Evolutionary conservation across 2,113 vertebrate species (phyloP), one percentile per base, ranked within the genome.

Genomic region (Aspiorhynchus laticeps): DNA sequence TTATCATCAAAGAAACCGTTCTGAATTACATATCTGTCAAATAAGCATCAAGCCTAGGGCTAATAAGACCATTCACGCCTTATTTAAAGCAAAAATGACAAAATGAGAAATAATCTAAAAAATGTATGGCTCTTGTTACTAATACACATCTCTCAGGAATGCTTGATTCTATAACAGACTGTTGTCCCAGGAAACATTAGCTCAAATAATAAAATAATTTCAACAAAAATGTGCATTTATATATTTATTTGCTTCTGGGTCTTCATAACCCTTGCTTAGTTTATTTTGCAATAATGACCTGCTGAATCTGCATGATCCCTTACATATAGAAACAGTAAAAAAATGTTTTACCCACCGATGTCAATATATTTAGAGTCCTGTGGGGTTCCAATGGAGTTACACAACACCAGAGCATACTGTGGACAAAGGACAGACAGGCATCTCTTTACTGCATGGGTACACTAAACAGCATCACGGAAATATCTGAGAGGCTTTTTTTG

Each of bases 341-440:
- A 10, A 4, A 4, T 86, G 2, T 43, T 63, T 43, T 65, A 83
- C 98, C 97, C 95, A 99, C 98, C 97, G n/a, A 98, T 96, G 87
- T 99, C 97, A 53, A 98, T 97, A 91, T 99, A 98, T 90, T 99
- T 99, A 2, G 98, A 97, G 94, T 99, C 98, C 94, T 98, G 91
- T 0, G 98, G 98, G 9, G 98, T 99, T 80, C 98, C 98, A 71
- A 99, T 98, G 63, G 98, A 98, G 93, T 99, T 99, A 92, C 97
- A 99, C 86, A 99, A 96, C 91, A 99, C 96, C 89, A 99, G 93
- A 63, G 97, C 97, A 69, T 95, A 99, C 98, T 99, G 91, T 79
- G 75, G 41, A 46, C 56, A 83, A 4, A 85, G 6, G 28, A 26
- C 24, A 75, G 19, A 83, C 11, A 63, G 15, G 12, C 12, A 10